Evolutionary conservation across 2,888 invertebrate species (phyloP), one percentile per base, ranked within the genome.

Genomic region (Zelleria hepariella): DNA sequence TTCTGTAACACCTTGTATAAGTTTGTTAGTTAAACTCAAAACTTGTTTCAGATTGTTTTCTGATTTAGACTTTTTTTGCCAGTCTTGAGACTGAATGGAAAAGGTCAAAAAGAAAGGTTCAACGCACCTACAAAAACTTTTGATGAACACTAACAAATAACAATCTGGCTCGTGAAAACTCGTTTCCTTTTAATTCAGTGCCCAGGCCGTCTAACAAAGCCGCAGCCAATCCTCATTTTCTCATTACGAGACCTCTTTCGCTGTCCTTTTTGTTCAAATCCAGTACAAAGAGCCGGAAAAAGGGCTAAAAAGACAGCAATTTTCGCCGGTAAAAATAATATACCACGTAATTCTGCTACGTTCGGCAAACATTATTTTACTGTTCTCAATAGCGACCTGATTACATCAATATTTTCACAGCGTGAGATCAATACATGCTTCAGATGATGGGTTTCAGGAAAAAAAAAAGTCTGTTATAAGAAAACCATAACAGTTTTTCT

Each of bases 161-260:
- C 49, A 42, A 42, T 42, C 32, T 42, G 32, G 32, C 32, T 42
- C 4, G 32, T 42, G 15, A 42, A 42, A 42, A 49, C 21, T 49
- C 49, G 20, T 49, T 20, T 49, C 18, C 21, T 49, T 49, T 49
- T 49, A 49, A 66, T 71, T 71, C 62, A 75, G 74, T 73, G 70
- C 68, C 64, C 65, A 64, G 66, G 66, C 67, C 62, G 66, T 42
- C 32, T 42, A 61, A 76, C 77, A 82, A 80, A 79, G 80, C 73
- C 10, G 77, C 81, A 80, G 75, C 71, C 77, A 77, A 81, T 80
- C 77, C 78, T 78, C 78, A 80, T 82, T 82, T 81, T 81, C 80
- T 79, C 78, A 79, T 81, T 82, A 80, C 73, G 66, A 71, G 67
- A 70, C 73, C 67, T 68, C 69, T 75, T 77, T 74, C 74, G 75